Base-by-base conservation (phyloP, 1,140 invertebrate species). In the Drepana arcuata region DNA sequence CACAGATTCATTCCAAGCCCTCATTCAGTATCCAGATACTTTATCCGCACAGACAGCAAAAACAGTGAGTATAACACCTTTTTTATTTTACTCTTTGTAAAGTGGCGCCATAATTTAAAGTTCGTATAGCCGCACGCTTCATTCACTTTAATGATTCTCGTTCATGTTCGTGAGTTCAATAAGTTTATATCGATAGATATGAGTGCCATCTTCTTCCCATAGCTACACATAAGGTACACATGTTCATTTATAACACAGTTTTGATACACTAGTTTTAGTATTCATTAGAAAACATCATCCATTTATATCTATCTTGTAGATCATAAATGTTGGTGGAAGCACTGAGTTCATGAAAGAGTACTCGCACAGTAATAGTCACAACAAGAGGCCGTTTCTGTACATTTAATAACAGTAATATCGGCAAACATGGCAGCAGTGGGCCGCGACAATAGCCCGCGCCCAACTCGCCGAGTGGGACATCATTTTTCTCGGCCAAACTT, bases 21-120 rank as follows among this genome's bases (percentile, higher is more conserved):
- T 99, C 60, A 97, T 99, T 81, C 98, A 99, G 86, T 98, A 98
- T 84, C 92, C 95, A 48, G 97, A 99, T 85, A 94, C 96, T 40
- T 89, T 95, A 65, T 93, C 95, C 49, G 97, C 98, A 43, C 96
- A 98, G 84, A 91, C 95, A 64, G 97, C 97, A 68, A 98, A 98
- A 90, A 86, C 92, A 85, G 92, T 94, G 84, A 91, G 90, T 89
- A 78, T 41, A 59, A 55, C 58, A 62, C 34, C 54, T 62, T 65
- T 78, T 77, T 66, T 77, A 71, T 77, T 68, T 71, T 66, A 74
- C 64, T 59, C 54, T 80, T 79, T 69, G 63, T 62, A 54, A 73
- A 79, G 66, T 67, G 59, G 68, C 65, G 67, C 51, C 49, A 63
- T 79, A 77, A 75, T 74, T 77, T 65, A 73, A 75, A 78, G 69